A percentile compares a stretch with the other conserved stretches of the same genome.
These are phyloP conservation scores for Neotragus pygmaeus DNA, from an alignment of 2,113 vertebrate genomes.

Conservation along the genomic window DNA sequence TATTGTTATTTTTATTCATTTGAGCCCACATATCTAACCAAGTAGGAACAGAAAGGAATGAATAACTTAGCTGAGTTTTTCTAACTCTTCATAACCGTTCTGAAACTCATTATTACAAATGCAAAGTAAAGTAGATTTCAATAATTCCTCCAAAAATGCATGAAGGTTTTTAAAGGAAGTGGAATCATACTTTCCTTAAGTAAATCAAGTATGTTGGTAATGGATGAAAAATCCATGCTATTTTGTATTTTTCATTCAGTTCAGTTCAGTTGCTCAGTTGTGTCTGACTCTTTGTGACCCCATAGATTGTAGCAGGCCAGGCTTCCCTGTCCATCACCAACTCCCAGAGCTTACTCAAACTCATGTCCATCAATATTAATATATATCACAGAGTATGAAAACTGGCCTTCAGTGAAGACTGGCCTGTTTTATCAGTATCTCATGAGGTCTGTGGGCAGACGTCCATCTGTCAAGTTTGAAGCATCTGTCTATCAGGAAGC, in stretches of 20 bases:
- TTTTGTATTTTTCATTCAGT: neutral
- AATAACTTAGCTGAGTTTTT: neutral
- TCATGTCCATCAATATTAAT: neutral
- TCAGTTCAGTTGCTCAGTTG: neutral
- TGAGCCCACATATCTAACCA: neutral
- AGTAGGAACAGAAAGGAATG: slow-evolving; percentile 5
- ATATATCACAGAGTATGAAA: neutral
- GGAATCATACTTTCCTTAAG: neutral
- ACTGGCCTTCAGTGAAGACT: neutral
- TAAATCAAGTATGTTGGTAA: neutral
- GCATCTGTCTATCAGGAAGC: neutral
- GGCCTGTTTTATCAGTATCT: neutral
- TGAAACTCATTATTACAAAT: neutral
- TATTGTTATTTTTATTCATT: neutral
- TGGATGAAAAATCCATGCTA: neutral
- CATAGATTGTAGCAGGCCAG: neutral
- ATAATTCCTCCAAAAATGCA: neutral
- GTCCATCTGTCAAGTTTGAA: neutral
- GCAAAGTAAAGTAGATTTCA: slow-evolving; percentile 3
- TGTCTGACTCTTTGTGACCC: neutral
- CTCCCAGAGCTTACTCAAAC: neutral
- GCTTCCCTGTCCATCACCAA: neutral
- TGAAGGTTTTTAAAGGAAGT: neutral
- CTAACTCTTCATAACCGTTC: neutral
- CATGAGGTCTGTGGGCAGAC: neutral